phyloP scores from a whole-genome alignment of 2,888 invertebrate species.

The Drosophila pseudotalamancana region DNA sequence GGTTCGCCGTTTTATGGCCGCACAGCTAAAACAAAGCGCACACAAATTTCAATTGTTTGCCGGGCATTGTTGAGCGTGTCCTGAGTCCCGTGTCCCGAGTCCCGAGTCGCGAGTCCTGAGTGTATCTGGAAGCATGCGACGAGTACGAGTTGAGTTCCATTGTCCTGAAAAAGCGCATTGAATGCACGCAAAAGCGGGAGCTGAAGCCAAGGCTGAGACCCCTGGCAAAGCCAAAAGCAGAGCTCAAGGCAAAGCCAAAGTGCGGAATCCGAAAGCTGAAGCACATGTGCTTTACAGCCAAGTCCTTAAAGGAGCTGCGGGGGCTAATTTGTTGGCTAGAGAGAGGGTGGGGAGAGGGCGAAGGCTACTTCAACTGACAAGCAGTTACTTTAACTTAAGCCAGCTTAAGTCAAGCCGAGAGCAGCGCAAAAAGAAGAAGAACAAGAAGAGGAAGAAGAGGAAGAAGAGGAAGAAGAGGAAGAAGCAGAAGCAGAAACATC shows the following conservation, averaged over 20 bases:
- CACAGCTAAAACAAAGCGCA: constrained; percentile 73
- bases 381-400: constrained; percentile 42
- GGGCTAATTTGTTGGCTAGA: constrained; percentile 43
- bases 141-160: constrained; percentile 63
- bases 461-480: neutral
- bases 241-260: constrained; percentile 2
- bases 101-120: constrained; percentile 44
- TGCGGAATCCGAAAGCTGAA: constrained; percentile 14
- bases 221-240: neutral
- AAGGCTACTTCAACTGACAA: constrained; percentile 44
- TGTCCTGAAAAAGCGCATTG: constrained; percentile 64
- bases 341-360: constrained; percentile 4
- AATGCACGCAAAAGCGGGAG: constrained; percentile 41
- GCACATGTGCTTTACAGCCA: constrained; percentile 22
- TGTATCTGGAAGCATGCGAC: constrained; percentile 69
- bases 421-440: neutral
- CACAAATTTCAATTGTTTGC: constrained; percentile 79
- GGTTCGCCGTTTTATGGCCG: constrained; percentile 16
- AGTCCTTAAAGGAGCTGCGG: constrained; percentile 1
- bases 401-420: neutral
- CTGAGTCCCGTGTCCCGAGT: too few relatives aligned
- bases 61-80: constrained; percentile 66
- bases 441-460: neutral
- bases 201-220: constrained; percentile 9
- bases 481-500: constrained; percentile 1